Evolutionary conservation across 1,140 invertebrate genomes (phyloP), one percentile per base, ranked within the genome.

Genomic region (Drosophila suzukii): DNA sequence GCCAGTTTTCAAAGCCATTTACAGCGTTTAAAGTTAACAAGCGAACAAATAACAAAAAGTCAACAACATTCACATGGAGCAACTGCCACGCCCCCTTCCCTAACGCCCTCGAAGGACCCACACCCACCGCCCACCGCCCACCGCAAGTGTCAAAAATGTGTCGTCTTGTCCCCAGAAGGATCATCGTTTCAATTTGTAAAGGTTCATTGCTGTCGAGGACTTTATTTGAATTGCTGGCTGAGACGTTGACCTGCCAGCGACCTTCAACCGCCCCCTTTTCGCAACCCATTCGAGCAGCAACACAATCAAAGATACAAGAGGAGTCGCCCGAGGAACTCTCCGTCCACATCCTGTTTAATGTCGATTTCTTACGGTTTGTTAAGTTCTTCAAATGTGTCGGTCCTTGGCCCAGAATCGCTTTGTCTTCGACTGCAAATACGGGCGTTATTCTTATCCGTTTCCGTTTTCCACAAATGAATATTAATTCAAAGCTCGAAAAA

Each of bases 1-100:
- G 81, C 43, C 88, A 90, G 82, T 90, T 90, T 90, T 86, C 88
- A 81, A 86, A 90, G 77, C 82, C 86, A 88, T 90, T 90, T 90
- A 83, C 88, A 78, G 72, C 72, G 77, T 82, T 90, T 90, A 90
- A 90, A 90, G 62, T 86, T 91, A 90, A 90, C 86, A 90, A 90
- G 75, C 78, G 80, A 77, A 75, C 83, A 90, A 90, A 85, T 89
- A 81, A 90, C 78, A 81, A 90, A 85, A 89, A 90, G 78, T 86
- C 83, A 85, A 82, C 82, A 86, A 66, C 75, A 81, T 62, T 54
- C 62, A 62, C 67, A 58, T 38, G 38, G 58, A 70, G 54, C 63
- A 54, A 61, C 55, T 59, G 17, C 12, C n/a, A 55, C 20, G 0
- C 17, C 24, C 32, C 59, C n/a, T 12, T n/a, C 6, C 8, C 32